phyloP scores from a whole-genome alignment of 30 jellyfish, hydroid and myxozoan species.

The Hydractinia symbiolongicarpus region DNA sequence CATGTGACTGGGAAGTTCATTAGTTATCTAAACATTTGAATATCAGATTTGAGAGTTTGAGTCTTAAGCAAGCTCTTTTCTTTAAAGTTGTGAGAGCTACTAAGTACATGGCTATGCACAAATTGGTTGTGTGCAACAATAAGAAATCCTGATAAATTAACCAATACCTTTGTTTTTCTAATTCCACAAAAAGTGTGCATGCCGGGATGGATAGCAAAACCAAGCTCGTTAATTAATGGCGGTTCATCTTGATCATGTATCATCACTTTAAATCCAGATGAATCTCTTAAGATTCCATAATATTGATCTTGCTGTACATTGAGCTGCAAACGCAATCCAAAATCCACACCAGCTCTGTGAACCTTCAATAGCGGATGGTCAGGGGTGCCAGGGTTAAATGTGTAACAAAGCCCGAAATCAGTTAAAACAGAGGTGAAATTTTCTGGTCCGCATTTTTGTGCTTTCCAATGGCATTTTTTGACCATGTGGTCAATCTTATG shows the following conservation, averaged over 20 bases:
- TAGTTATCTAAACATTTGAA: too few species aligned
- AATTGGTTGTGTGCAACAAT: too few species aligned
- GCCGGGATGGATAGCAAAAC: slow-evolving; percentile 54
- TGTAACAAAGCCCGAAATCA: slow-evolving; percentile 44
- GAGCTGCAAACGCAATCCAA: slow-evolving; percentile 33
- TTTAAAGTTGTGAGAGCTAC: too few species aligned
- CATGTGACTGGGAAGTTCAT: too few species aligned
- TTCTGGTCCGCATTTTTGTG: slow-evolving; percentile 43
- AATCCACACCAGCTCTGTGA: slow-evolving; percentile 54
- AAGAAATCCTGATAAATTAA: too few species aligned
- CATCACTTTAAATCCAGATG: slow-evolving; percentile 53
- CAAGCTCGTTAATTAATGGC: slow-evolving; percentile 40
- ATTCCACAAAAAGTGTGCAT: slow-evolving; percentile 55
- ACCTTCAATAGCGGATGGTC: slow-evolving; percentile 41
- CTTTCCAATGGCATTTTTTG: slow-evolving; percentile 49
- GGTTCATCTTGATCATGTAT: slow-evolving; percentile 52
- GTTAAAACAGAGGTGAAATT: slow-evolving; percentile 40
- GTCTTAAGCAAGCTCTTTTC: too few species aligned
- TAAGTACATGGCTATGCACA: too few species aligned
- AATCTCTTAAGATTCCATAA: slow-evolving; percentile 41
- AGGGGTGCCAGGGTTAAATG: slow-evolving; percentile 41
- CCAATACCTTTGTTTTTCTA: slow-evolving; percentile 31
- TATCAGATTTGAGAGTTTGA: too few species aligned
- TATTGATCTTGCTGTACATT: slow-evolving; percentile 55
- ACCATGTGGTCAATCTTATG: slow-evolving; percentile 45